These are phyloP conservation scores for Yponomeuta plumbellus DNA, from an alignment of 2,888 invertebrate genomes.

Conservation along the genomic window DNA sequence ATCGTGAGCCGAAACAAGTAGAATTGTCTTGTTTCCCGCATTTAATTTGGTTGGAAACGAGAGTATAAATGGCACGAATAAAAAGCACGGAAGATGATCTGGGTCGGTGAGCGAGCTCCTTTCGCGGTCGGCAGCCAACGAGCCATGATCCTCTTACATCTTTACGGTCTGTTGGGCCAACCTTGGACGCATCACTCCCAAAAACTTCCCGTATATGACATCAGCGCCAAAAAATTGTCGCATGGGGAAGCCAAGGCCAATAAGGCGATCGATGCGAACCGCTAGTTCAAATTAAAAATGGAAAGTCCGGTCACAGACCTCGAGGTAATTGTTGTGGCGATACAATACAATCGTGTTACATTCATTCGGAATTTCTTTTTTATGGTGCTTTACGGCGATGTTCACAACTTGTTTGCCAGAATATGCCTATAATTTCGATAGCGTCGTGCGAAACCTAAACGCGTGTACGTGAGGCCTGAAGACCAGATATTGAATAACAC, in stretches of 20 bases:
- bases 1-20: neutral
- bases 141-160: slow-evolving; percentile 55
- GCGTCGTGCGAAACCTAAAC: neutral
- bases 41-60: slow-evolving; percentile 46
- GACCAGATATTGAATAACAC: slow-evolving; percentile 5
- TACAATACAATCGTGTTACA: slow-evolving; percentile 3
- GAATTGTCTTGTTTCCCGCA: neutral
- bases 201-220: slow-evolving; percentile 54
- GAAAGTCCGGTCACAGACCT: slow-evolving; percentile 64
- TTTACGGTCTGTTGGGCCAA: slow-evolving; percentile 66
- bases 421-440: neutral
- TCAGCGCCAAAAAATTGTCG: slow-evolving; percentile 48
- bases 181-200: slow-evolving; percentile 64
- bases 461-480: neutral
- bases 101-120: slow-evolving; percentile 57
- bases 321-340: slow-evolving; percentile 18
- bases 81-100: slow-evolving; percentile 39
- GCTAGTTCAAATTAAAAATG: slow-evolving; percentile 47
- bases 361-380: slow-evolving; percentile 7
- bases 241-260: slow-evolving; percentile 54
- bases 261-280: slow-evolving; percentile 46
- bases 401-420: neutral
- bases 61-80: neutral
- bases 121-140: slow-evolving; percentile 55
- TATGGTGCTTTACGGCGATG: slow-evolving; percentile 2